These are phyloP conservation scores for Microplitis manilae DNA, from an alignment of 2,888 invertebrate species.

Conservation along the genomic window DNA sequence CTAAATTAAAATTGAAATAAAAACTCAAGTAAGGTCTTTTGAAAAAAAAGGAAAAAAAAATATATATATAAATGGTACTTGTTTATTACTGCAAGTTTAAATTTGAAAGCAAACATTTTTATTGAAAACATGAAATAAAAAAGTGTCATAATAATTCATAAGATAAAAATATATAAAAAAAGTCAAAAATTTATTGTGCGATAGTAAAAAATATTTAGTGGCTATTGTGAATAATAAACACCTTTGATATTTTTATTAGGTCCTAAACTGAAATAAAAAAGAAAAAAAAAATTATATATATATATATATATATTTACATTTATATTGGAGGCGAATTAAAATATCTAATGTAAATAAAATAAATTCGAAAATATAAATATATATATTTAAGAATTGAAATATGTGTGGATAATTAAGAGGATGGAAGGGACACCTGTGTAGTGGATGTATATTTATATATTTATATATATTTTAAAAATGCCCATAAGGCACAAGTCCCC, in stretches of 20 bases:
- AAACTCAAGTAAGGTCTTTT: constrained; percentile 2
- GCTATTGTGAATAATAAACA: background rate
- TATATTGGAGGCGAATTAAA: too few relatives aligned
- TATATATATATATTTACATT: too few relatives aligned
- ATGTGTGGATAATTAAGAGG: too few relatives aligned
- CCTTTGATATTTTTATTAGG: background rate
- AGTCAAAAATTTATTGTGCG: background rate
- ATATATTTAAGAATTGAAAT: too few relatives aligned
- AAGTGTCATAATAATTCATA: background rate
- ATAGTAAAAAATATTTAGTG: background rate
- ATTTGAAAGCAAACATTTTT: background rate
- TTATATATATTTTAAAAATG: background rate
- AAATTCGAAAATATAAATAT: too few relatives aligned
- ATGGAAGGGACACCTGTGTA: too few relatives aligned
- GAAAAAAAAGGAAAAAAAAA: background rate
- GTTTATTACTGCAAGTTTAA: background rate
- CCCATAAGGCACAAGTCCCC: background rate
- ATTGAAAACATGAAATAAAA: background rate
- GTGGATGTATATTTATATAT: background rate
- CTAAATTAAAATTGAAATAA: background rate
- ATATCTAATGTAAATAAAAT: too few relatives aligned
- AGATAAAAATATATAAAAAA: background rate
- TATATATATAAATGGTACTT: background rate
- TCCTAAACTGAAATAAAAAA: background rate
- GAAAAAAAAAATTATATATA: background rate